Conservation (phyloP, 2,888 invertebrate genomes). For the Eilema depressum region DNA sequence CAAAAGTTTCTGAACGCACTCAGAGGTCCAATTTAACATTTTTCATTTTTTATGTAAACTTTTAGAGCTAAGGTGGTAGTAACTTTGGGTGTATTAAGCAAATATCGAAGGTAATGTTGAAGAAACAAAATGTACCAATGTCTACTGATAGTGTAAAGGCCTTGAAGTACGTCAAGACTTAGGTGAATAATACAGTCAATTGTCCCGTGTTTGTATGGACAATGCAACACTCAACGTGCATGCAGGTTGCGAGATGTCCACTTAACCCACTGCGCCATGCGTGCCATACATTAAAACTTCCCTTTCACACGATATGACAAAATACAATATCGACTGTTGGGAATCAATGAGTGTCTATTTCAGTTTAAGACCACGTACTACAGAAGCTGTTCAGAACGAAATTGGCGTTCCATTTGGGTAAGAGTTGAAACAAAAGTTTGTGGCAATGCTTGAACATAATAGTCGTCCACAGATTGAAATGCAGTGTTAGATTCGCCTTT, state of each 20-base stretch:
- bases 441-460: no score
- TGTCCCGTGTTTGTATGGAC: constrained; percentile 1
- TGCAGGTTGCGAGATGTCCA: neutral
- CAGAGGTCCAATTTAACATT: no score
- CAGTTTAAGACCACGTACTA: neutral
- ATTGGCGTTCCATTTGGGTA: neutral
- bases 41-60: no score
- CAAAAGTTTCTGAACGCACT: no score
- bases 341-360: neutral
- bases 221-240: neutral
- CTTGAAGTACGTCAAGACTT: neutral
- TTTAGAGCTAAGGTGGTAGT: no score
- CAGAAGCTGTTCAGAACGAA: neutral
- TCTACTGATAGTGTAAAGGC: neutral
- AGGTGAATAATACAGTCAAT: neutral
- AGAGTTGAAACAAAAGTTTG: neutral
- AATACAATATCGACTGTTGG: neutral
- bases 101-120: no score
- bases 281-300: neutral
- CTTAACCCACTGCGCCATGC: neutral
- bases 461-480: no score
- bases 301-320: constrained; percentile 4
- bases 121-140: neutral
- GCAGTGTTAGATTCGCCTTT: no score
- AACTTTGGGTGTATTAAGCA: no score